A percentile compares a stretch with the other conserved stretches of the same genome.
These are phyloP conservation scores for Noturus placidus DNA, from an alignment of 2,113 vertebrate species.

Conservation along the genomic window DNA sequence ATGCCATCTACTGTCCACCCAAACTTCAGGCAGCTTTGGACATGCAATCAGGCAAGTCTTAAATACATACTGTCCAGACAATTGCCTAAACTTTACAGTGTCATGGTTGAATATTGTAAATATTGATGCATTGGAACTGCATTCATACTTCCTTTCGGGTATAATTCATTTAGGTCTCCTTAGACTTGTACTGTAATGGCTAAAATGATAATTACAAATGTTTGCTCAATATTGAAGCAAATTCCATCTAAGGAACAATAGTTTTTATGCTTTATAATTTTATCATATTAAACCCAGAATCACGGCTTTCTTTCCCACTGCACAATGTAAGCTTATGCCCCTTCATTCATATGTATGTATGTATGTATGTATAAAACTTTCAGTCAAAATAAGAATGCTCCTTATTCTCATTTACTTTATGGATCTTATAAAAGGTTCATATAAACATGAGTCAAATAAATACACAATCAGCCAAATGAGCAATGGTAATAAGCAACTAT, in stretches of 20 bases:
- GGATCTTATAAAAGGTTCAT: neutral
- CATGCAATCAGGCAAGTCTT: slow-evolving; percentile 92
- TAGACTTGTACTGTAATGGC: neutral
- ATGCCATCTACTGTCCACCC: slow-evolving; percentile 97
- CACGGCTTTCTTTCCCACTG: neutral
- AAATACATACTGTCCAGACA: neutral
- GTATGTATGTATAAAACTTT: too few species aligned
- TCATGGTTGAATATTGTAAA: neutral
- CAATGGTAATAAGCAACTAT: neutral
- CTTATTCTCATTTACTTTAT: neutral
- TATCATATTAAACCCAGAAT: neutral
- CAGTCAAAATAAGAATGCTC: neutral
- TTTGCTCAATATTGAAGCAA: neutral
- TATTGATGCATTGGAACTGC: neutral
- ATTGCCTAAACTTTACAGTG: neutral
- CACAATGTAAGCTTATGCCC: neutral
- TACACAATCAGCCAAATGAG: neutral
- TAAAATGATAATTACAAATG: neutral
- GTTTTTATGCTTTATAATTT: neutral
- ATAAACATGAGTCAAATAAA: neutral
- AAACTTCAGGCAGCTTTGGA: slow-evolving; percentile 97
- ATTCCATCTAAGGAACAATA: neutral
- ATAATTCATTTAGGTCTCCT: neutral
- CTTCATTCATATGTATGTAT: neutral
- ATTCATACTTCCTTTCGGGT: neutral